Evolutionary conservation across 2,888 invertebrate species (phyloP).

Genomic region (Chouioia cunea): DNA sequence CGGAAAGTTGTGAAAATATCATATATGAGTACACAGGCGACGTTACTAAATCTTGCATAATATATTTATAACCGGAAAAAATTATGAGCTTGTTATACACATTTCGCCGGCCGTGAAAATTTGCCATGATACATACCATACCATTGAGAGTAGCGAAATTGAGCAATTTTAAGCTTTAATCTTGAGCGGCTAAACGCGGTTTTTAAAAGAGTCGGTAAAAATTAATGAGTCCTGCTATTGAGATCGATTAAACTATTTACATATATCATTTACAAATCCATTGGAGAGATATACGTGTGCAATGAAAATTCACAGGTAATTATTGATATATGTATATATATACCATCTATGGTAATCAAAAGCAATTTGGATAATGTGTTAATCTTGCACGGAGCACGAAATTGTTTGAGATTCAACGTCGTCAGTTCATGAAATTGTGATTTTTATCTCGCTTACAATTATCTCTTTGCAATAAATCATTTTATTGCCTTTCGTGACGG

Average conservation of each 20-base stretch:
- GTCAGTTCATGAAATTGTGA: background rate
- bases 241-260: slow-evolving; percentile 18
- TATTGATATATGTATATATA: background rate
- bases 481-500: background rate
- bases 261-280: slow-evolving; percentile 14
- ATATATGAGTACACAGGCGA: background rate
- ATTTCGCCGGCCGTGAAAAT: too few species aligned
- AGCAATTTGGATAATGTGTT: slow-evolving; percentile 19
- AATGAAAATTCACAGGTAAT: slow-evolving; percentile 12
- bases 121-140: too few species aligned
- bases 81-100: background rate
- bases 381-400: slow-evolving; percentile 8
- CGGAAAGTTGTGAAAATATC: slow-evolving; percentile 9
- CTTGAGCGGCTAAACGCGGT: background rate
- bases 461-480: too few species aligned
- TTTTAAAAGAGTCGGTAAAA: background rate
- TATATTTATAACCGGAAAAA: background rate
- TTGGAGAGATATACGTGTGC: background rate
- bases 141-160: background rate
- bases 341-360: background rate
- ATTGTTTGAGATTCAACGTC: too few species aligned
- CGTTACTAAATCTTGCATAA: slow-evolving; percentile 16
- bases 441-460: too few species aligned
- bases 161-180: slow-evolving; percentile 12
- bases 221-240: slow-evolving; percentile 29